Evolutionary conservation across 2,113 vertebrate species (phyloP), one percentile per base, ranked within the genome.

Genomic region (Machaerirhynchus nigripectus): DNA sequence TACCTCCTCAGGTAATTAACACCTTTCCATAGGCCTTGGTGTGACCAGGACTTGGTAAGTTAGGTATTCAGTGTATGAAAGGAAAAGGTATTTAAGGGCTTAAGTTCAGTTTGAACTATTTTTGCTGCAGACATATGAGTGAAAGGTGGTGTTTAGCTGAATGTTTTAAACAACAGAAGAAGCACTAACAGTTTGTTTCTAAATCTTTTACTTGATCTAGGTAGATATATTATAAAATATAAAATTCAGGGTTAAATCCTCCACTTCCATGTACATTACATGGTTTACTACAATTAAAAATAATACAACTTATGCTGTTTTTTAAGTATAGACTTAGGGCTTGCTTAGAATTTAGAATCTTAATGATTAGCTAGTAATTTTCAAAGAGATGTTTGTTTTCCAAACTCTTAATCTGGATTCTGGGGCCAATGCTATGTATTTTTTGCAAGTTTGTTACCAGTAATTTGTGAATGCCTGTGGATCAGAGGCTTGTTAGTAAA

Each of bases 241-340:
- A 94, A 97, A 94, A 96, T 97, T 97, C 96, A 98, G 98, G 97
- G 95, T 97, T 93, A 97, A 96, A 97, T 97, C 97, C 87, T 97
- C 63, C 94, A 96, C 96, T 97, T 98, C 97, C 97, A 95, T 97
- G 96, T 97, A 97, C 88, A 97, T 97, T 97, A 97, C 97, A 96
- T 96, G 96, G 96, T 97, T 97, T 96, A 96, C 59, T 97, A 88
- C 95, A 90, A 50, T 56, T 89, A 77, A 84, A 93, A 92, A 65
- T 76, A 89, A 87, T 78, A 77, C 64, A 37, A 91, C 30, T 89
- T 89, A 92, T 42, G 95, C 94, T 68, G 67, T 63, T 95, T 97
- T 92, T 90, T 68, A 89, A 68, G 88, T 96, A 82, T 96, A 96
- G 95, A 89, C 89, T 90, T 97, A 97, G 95, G 94, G 95, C 93